Evolutionary conservation across 2,113 vertebrate genomes (phyloP).

Genomic region (Seriola dumerili): DNA sequence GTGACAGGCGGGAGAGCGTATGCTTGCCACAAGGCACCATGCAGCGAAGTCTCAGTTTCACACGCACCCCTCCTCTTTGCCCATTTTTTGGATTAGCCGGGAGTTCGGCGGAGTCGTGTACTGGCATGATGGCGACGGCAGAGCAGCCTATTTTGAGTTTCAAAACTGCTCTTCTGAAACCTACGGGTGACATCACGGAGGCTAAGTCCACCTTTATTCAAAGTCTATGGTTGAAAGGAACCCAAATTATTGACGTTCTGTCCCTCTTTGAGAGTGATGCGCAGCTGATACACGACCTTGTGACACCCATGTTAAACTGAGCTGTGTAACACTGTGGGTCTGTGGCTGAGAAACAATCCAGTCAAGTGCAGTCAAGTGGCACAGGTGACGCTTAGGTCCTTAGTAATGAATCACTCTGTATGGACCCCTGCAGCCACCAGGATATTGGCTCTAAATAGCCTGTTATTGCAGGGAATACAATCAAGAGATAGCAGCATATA

Average conservation of each 20-base stretch:
- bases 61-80: too few relatives aligned
- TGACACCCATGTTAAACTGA: not conserved
- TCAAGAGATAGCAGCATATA: conserved; percentile 67
- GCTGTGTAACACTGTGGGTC: conserved; percentile 22
- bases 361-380: conserved; percentile 66
- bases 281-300: conserved; percentile 3
- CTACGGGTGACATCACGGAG: too few relatives aligned
- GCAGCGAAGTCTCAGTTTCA: too few relatives aligned
- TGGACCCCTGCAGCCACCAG: conserved; percentile 47
- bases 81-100: too few relatives aligned
- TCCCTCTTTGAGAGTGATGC: not conserved
- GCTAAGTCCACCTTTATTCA: too few relatives aligned
- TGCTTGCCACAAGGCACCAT: too few relatives aligned
- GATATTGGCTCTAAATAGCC: conserved; percentile 53
- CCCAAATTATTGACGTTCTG: not conserved
- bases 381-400: conserved; percentile 45
- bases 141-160: too few relatives aligned
- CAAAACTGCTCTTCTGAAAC: too few relatives aligned
- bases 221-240: not conserved
- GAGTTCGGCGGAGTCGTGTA: too few relatives aligned
- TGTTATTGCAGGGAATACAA: conserved; percentile 64
- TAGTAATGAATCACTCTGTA: conserved; percentile 71
- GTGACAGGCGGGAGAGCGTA: too few relatives aligned
- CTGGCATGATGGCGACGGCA: too few relatives aligned
- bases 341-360: conserved; percentile 72